A percentile compares a stretch with the other conserved stretches of the same genome.
These are phyloP conservation scores for Drosophila kohkoa DNA, from an alignment of 1,140 invertebrate species.

Conservation along the genomic window DNA sequence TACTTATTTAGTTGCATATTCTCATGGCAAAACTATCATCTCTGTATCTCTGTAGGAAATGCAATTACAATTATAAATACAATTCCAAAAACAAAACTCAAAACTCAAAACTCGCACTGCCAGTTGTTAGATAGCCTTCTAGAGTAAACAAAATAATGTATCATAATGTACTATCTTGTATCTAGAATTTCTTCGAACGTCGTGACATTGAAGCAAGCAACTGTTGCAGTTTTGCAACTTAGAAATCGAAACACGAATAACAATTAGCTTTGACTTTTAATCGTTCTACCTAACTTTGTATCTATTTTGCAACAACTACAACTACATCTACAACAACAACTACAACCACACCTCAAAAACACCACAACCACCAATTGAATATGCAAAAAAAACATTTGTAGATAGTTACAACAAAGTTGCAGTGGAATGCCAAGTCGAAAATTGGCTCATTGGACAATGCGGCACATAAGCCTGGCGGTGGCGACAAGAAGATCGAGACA, in stretches of 20 bases:
- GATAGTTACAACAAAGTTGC: slow-evolving; percentile 93
- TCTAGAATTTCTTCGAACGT: slow-evolving; percentile 12
- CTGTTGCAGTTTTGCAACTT: slow-evolving; percentile 19
- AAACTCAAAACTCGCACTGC: slow-evolving; percentile 51
- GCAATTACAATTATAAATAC: slow-evolving; percentile 56
- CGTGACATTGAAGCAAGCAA: slow-evolving; percentile 42
- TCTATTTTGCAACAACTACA: slow-evolving; percentile 61
- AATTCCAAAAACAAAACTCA: slow-evolving; percentile 6
- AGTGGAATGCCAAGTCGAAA: slow-evolving; percentile 97
- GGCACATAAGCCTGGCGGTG: slow-evolving; percentile 96
- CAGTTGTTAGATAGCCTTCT: slow-evolving; percentile 63
- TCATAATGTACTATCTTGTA: slow-evolving; percentile 5
- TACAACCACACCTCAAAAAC: slow-evolving; percentile 16
- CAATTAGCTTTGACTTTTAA: slow-evolving; percentile 57
- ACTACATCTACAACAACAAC: slow-evolving; percentile 37
- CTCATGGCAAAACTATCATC: slow-evolving; percentile 22
- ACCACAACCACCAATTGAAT: slow-evolving; percentile 17
- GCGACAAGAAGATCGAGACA: slow-evolving; percentile 96
- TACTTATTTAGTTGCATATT: slow-evolving; percentile 25
- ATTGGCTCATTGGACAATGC: slow-evolving; percentile 97
- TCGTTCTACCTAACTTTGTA: slow-evolving; percentile 61
- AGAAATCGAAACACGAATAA: slow-evolving; percentile 1
- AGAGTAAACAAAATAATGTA: slow-evolving; percentile 20
- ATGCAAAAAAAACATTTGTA: slow-evolving; percentile 83
- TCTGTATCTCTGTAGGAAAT: slow-evolving; percentile 60